Conservation (phyloP, 2,888 invertebrate genomes). For the Microctonus aethiopoides region DNA sequence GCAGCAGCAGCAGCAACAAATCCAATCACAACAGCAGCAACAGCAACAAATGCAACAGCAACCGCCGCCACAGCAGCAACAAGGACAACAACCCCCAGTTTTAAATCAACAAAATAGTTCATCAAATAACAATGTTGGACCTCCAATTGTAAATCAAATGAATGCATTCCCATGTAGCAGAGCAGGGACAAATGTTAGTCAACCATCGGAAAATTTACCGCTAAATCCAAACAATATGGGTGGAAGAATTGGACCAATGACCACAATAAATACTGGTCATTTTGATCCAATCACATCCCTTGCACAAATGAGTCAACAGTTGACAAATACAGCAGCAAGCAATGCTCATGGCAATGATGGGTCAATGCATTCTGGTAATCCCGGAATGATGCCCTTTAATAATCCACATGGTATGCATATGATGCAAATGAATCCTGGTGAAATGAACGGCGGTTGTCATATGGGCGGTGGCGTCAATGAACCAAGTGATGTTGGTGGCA, state of each 20-base stretch:
- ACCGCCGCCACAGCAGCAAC: constrained; percentile 67
- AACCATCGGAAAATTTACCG: constrained; percentile 73
- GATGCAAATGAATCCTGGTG: constrained; percentile 63
- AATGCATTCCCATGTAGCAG: constrained; percentile 59
- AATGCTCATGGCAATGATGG: constrained; percentile 71
- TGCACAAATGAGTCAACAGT: constrained; percentile 94
- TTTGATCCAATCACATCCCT: constrained; percentile 95
- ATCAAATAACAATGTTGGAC: constrained; percentile 44
- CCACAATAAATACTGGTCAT: constrained; percentile 70
- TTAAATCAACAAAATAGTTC: constrained; percentile 54
- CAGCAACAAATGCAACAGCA: constrained; percentile 48
- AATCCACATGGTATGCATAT: constrained; percentile 67
- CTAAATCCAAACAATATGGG: constrained; percentile 75
- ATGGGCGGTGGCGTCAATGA: constrained; percentile 58
- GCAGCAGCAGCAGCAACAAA: constrained; percentile 53
- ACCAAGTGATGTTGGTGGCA: constrained; percentile 58
- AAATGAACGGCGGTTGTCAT: constrained; percentile 66
- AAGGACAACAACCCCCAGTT: constrained; percentile 42
- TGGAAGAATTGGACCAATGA: constrained; percentile 60
- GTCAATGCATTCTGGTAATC: constrained; percentile 64
- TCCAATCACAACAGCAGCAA: constrained; percentile 49
- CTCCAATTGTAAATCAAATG: constrained; percentile 53
- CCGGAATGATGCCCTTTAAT: constrained; percentile 71
- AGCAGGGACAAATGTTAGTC: constrained; percentile 59
- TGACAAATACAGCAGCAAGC: constrained; percentile 80